Percentiles rank a stretch among this genome's conserved stretches.
Conservation (phyloP, 2,888 invertebrate genomes). For the Loripinus fragilis region DNA sequence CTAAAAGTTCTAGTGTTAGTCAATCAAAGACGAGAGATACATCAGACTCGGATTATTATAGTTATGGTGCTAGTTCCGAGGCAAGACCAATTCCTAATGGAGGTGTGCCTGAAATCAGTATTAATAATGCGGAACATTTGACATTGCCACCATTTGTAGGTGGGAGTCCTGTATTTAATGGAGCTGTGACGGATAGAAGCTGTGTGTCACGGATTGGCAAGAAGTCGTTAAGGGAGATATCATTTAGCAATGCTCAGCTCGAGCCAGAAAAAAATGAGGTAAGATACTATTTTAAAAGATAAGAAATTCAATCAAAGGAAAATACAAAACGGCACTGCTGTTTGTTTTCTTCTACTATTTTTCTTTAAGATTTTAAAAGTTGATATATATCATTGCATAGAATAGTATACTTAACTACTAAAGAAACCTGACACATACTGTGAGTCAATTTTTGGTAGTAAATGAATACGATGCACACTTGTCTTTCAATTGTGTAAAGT, state of each 20-base stretch:
- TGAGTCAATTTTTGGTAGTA: too few relatives aligned
- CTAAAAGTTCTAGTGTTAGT: not conserved
- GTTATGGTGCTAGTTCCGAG: not conserved
- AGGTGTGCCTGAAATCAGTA: conserved; percentile 11
- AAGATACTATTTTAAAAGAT: too few relatives aligned
- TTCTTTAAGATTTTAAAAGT: too few relatives aligned
- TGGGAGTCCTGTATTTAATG: conserved; percentile 43
- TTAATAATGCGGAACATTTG: not conserved
- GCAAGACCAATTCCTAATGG: conserved; percentile 21
- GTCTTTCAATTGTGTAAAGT: too few relatives aligned
- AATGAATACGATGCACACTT: too few relatives aligned
- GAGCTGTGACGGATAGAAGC: conserved; percentile 54
- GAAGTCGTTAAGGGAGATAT: conserved; percentile 78
- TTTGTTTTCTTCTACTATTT: too few relatives aligned
- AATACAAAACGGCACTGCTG: too few relatives aligned
- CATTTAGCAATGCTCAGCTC: conserved; percentile 64
- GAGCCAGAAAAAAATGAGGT: not conserved
- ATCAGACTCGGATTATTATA: not conserved
- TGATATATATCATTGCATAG: too few relatives aligned
- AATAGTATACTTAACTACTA: too few relatives aligned
- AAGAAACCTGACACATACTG: too few relatives aligned
- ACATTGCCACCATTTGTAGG: conserved; percentile 33
- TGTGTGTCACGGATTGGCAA: conserved; percentile 70
- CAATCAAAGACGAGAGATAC: conserved; percentile 1
- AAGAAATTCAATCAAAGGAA: too few relatives aligned